These are phyloP conservation scores for Ostrea edulis DNA, from an alignment of 1,140 invertebrate species.

Conservation along the genomic window DNA sequence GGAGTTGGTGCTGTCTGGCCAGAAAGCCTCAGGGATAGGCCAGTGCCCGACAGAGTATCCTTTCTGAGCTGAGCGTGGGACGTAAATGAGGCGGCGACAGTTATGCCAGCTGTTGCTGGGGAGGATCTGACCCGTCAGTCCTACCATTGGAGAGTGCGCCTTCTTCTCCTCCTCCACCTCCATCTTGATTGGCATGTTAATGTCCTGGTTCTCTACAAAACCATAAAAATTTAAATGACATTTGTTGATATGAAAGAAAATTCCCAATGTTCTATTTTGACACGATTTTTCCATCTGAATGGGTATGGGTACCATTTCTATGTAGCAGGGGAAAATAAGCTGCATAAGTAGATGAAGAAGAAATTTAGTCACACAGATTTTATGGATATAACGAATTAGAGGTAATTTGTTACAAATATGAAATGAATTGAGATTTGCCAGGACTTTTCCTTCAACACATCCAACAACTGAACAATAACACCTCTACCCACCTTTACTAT, in stretches of 20 bases:
- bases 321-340: too few relatives aligned
- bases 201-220: slow-evolving; percentile 70
- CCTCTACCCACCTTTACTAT: slow-evolving; percentile 63
- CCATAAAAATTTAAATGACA: neutral
- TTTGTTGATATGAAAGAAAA: neutral
- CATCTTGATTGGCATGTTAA: slow-evolving; percentile 64
- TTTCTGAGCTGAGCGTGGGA: slow-evolving; percentile 92
- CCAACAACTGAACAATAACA: neutral
- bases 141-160: slow-evolving; percentile 50
- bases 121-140: slow-evolving; percentile 44
- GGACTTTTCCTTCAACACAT: neutral
- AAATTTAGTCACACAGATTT: too few relatives aligned
- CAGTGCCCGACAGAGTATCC: slow-evolving; percentile 96
- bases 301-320: too few relatives aligned
- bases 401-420: too few relatives aligned
- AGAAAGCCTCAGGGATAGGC: slow-evolving; percentile 99
- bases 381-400: too few relatives aligned
- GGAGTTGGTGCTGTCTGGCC: slow-evolving; percentile 91
- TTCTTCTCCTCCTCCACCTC: slow-evolving; percentile 57
- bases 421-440: too few relatives aligned
- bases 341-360: too few relatives aligned
- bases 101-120: slow-evolving; percentile 86
- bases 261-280: neutral
- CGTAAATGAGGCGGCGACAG: slow-evolving; percentile 92
- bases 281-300: neutral